These are phyloP conservation scores for Reinhardtius hippoglossoides DNA, from an alignment of 2,113 vertebrate genomes.

Conservation along the genomic window DNA sequence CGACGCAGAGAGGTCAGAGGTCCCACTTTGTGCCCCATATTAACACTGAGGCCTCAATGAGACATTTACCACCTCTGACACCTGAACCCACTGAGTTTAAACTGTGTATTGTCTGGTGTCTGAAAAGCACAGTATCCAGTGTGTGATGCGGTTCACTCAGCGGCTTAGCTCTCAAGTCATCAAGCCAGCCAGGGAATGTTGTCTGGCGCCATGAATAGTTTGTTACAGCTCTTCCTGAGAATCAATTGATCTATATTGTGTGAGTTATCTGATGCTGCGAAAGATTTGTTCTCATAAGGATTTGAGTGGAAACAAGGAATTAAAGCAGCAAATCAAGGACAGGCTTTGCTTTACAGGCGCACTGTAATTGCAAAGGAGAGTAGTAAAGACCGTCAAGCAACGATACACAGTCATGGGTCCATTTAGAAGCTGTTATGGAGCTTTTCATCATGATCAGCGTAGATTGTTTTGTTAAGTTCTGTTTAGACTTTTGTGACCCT, in stretches of 20 bases:
- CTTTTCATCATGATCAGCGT: not conserved
- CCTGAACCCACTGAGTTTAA: conserved; percentile 39
- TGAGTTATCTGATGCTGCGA: conserved; percentile 53
- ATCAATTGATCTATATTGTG: conserved; percentile 60
- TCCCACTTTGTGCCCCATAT: conserved; percentile 20
- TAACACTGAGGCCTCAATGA: conserved; percentile 3
- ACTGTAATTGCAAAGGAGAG: conserved; percentile 12
- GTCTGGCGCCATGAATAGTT: conserved; percentile 37
- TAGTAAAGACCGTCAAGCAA: conserved; percentile 12
- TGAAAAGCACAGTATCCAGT: conserved; percentile 49
- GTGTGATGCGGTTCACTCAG: conserved; percentile 54
- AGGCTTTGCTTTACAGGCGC: conserved; percentile 1
- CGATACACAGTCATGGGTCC: not conserved
- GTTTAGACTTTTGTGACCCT: not conserved
- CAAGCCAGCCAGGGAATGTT: conserved; percentile 48
- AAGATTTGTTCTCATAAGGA: conserved; percentile 43
- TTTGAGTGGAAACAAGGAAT: conserved; percentile 47
- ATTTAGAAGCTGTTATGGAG: not conserved
- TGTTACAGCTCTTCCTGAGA: conserved; percentile 39
- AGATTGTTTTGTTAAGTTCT: conserved; percentile 11
- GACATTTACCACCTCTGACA: conserved; percentile 26
- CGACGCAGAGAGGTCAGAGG: conserved; percentile 88
- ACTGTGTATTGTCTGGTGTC: conserved; percentile 28
- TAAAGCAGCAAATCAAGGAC: conserved; percentile 54
- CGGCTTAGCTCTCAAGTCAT: conserved; percentile 62